Base-by-base conservation (phyloP, 2,113 vertebrate genomes). In the Tinamus guttatus region DNA sequence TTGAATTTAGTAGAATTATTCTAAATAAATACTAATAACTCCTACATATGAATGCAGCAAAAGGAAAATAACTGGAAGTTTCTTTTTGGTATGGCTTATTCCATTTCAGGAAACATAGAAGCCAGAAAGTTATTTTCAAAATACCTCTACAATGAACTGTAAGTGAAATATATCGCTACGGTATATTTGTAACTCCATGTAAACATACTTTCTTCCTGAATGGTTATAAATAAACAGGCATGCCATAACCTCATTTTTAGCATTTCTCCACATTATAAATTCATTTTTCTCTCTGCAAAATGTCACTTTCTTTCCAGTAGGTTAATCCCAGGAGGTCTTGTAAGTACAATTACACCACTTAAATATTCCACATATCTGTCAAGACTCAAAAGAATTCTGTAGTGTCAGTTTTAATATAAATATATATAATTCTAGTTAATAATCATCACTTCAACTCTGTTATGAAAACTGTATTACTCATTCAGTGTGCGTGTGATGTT, bases 321-420 rank as follows among this genome's bases (percentile, higher is more conserved):
- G 97, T 97, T 98, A 97, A 96, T 98, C 97, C 97, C 98, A 98
- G 95, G 98, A 98, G 97, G 94, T 96, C 97, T 97, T 87, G 91
- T 97, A 98, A 97, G 97, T 97, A 94, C 96, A 98, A 98, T 98
- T 98, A 98, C 97, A 97, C 93, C 94, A 97, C 98, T 98, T 98
- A 98, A 98, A 97, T 97, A 98, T 97, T 98, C 98, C 95, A 97
- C 85, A 52, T 98, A 97, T 97, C 98, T 98, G 97, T 98, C 98
- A 98, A 98, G 98, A 96, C 85, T 98, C 97, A 97, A 98, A 98
- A 98, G 96, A 98, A 97, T 97, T 98, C 97, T 96, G 97, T 98
- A 94, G 97, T 98, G 98, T 98, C 98, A 98, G 97, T 97, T 98
- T 97, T 98, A 98, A 97, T 98, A 98, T 97, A 98, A 98, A 98